Evolutionary conservation across 2,888 invertebrate genomes (phyloP).

Genomic region (Drosophila birchii): DNA sequence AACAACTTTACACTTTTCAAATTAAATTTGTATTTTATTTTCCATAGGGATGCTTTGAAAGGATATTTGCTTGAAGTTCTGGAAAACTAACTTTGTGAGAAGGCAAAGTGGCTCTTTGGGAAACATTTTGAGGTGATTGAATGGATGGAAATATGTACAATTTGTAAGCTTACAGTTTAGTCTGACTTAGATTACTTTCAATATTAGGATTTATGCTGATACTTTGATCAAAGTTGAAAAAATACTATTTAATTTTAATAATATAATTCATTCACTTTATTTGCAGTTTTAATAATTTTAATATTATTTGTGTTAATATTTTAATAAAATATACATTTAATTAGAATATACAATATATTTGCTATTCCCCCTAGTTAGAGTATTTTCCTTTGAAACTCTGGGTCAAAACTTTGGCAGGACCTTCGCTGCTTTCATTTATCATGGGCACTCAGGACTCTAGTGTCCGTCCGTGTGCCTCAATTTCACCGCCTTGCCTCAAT

Average conservation of each 20-base stretch:
- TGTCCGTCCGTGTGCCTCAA: constrained; percentile 12
- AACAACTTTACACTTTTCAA: constrained; percentile 16
- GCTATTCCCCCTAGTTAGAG: constrained; percentile 1
- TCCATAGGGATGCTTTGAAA: neutral
- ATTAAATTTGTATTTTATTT: constrained; percentile 15
- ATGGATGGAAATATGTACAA: neutral
- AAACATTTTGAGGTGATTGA: constrained; percentile 12
- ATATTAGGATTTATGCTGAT: too few species aligned
- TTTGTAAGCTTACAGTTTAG: neutral
- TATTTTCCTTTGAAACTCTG: constrained; percentile 22
- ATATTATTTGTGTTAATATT: neutral
- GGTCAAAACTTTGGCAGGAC: constrained; percentile 28
- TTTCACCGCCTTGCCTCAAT: constrained; percentile 32
- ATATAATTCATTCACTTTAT: too few species aligned
- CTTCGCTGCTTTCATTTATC: constrained; percentile 61
- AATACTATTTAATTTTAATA: too few species aligned
- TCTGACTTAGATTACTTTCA: too few species aligned
- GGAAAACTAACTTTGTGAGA: constrained; percentile 4
- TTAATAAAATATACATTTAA: neutral
- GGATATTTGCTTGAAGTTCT: constrained; percentile 1
- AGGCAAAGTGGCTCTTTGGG: constrained; percentile 13
- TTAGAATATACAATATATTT: neutral
- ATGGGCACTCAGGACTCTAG: constrained; percentile 33
- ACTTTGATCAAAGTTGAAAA: too few species aligned
- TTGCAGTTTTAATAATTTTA: too few species aligned